Evolutionary conservation across 2,888 invertebrate species (phyloP).

Genomic region (Coecobrya sp.): DNA sequence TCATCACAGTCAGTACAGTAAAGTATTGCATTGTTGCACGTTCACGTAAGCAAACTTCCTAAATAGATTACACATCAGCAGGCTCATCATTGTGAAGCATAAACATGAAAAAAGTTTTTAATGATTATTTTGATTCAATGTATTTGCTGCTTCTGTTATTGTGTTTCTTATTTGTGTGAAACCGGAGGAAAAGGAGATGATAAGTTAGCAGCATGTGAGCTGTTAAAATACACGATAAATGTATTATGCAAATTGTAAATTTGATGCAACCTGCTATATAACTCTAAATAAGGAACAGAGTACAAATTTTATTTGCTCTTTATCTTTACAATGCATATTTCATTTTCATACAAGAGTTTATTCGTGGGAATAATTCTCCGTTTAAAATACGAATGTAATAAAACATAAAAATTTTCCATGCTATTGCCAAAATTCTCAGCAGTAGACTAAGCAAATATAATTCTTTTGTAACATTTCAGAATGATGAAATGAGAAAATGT

Average conservation of each 20-base stretch:
- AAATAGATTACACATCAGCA: constrained; percentile 68
- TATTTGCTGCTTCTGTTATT: background rate
- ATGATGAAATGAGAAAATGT: background rate
- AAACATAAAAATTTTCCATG: background rate
- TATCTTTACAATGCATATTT: background rate
- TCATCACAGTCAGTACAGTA: constrained; percentile 5
- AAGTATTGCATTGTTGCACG: background rate
- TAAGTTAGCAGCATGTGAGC: constrained; percentile 38
- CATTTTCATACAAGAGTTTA: background rate
- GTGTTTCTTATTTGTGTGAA: constrained; percentile 13
- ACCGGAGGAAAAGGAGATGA: constrained; percentile 27
- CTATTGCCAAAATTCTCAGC: constrained; percentile 35
- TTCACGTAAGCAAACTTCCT: constrained; percentile 68
- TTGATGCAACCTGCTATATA: background rate
- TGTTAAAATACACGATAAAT: background rate
- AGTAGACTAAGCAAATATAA: background rate
- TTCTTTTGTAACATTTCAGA: background rate
- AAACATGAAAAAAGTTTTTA: constrained; percentile 61
- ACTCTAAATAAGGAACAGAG: constrained; percentile 10
- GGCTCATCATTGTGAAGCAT: background rate
- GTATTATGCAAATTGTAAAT: background rate
- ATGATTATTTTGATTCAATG: constrained; percentile 27
- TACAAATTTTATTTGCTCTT: background rate
- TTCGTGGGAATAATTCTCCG: background rate
- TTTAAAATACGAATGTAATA: background rate